phyloP scores from a whole-genome alignment of 2,797 vertebrate genomes.

The Pipistrellus kuhlii region DNA sequence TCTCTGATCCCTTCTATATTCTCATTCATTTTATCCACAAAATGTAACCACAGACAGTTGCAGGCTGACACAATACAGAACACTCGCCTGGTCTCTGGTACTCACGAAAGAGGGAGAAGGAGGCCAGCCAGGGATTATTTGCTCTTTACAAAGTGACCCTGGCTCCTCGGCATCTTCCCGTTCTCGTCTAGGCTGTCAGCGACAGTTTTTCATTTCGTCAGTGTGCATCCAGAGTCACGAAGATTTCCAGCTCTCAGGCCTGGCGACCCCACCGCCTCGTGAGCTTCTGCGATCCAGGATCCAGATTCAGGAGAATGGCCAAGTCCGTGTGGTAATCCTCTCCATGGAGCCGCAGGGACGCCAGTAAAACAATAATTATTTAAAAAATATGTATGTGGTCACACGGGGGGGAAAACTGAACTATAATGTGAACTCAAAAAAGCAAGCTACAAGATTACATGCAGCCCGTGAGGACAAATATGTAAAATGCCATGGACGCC shows the following conservation, averaged over 20 bases:
- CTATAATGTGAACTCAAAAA: neutral
- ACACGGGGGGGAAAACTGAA: neutral
- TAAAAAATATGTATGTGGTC: neutral
- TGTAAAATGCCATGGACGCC: neutral
- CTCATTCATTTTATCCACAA: neutral
- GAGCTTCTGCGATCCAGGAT: neutral
- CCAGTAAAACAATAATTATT: neutral
- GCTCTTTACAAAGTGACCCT: neutral
- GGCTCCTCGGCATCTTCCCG: neutral
- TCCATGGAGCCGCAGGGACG: neutral
- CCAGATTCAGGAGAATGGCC: neutral
- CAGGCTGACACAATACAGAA: neutral
- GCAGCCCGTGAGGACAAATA: neutral
- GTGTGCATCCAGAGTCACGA: neutral
- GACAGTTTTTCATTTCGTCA: neutral
- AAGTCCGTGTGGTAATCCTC: neutral
- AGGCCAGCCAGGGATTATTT: neutral
- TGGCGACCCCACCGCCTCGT: neutral
- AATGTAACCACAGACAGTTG: neutral
- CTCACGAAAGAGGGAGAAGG: neutral
- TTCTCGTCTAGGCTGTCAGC: neutral
- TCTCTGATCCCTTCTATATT: neutral
- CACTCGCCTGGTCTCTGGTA: neutral
- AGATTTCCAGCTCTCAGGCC: constrained; percentile 5
- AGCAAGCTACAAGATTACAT: neutral